Percentiles rank a stretch among this genome's conserved stretches.
phyloP scores from a whole-genome alignment of 2,797 vertebrate genomes.

The Astyanax mexicanus region DNA sequence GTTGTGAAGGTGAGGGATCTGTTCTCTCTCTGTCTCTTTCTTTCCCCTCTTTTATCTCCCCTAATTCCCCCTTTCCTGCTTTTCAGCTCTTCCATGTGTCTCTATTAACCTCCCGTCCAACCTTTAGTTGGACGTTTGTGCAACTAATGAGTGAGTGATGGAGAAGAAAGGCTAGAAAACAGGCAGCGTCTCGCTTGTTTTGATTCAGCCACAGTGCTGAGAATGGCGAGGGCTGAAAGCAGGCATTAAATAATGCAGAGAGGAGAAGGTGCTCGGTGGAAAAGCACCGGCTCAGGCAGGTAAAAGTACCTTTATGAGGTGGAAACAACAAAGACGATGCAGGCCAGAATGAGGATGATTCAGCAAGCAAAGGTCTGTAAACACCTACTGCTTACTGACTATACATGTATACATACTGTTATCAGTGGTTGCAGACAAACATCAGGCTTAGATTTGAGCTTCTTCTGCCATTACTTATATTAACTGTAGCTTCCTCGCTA shows the following conservation, averaged over 20 bases:
- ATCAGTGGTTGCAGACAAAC: constrained; percentile 56
- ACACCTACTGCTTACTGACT: constrained; percentile 61
- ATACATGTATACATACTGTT: constrained; percentile 44
- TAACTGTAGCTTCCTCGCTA: background rate
- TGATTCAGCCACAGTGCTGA: constrained; percentile 65
- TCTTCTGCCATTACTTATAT: background rate
- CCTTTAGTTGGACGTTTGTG: constrained; percentile 52
- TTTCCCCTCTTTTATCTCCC: background rate
- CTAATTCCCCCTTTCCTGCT: background rate
- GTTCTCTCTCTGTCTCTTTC: constrained; percentile 31
- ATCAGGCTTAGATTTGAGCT: constrained; percentile 14
- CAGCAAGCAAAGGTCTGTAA: constrained; percentile 1
- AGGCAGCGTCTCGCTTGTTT: constrained; percentile 66
- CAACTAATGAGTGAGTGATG: constrained; percentile 68
- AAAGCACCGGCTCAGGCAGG: constrained; percentile 34
- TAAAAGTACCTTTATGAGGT: constrained; percentile 30
- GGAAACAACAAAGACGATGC: constrained; percentile 53
- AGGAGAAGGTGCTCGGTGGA: constrained; percentile 64
- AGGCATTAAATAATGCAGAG: constrained; percentile 74
- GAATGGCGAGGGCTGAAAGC: constrained; percentile 66
- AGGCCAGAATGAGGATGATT: constrained; percentile 25
- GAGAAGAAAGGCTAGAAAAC: constrained; percentile 47
- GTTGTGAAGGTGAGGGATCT: constrained; percentile 92
- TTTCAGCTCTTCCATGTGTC: constrained; percentile 48
- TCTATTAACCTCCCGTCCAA: background rate